Conservation (phyloP, 2,113 vertebrate genomes). For the Nothoprocta perdicaria region DNA sequence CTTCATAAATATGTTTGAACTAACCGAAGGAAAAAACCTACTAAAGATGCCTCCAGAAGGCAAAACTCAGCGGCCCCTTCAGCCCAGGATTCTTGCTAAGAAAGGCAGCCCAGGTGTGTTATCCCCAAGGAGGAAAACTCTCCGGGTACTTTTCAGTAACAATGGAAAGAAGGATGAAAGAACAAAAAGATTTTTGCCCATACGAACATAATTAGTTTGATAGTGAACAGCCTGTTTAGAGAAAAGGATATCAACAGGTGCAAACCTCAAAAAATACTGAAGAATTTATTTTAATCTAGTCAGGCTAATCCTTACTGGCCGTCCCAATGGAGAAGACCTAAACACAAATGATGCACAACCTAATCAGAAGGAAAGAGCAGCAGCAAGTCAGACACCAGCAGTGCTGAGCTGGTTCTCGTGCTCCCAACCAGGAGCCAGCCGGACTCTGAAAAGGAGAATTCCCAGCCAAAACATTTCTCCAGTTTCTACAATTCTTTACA, state of each 20-base stretch:
- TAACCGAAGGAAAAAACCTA: not conserved
- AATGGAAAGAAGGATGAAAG: not conserved
- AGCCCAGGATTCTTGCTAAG: not conserved
- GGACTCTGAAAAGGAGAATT: not conserved
- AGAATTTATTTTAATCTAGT: too few species aligned
- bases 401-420: accelerated
- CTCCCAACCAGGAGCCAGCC: not conserved
- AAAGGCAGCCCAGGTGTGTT: not conserved
- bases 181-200: not conserved
- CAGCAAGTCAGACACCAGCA: not conserved
- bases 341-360: not conserved
- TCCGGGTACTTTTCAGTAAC: not conserved
- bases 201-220: accelerated
- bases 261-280: not conserved
- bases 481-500: not conserved
- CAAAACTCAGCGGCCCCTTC: not conserved
- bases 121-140: accelerated
- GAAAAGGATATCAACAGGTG: not conserved
- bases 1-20: slow-evolving; percentile 35
- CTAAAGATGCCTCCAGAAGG: not conserved
- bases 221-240: not conserved
- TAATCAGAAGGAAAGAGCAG: not conserved
- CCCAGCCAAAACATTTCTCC: not conserved
- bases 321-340: not conserved
- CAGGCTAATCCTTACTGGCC: not conserved